These are phyloP conservation scores for Lycaena phlaeas DNA, from an alignment of 2,888 invertebrate genomes.

Conservation along the genomic window DNA sequence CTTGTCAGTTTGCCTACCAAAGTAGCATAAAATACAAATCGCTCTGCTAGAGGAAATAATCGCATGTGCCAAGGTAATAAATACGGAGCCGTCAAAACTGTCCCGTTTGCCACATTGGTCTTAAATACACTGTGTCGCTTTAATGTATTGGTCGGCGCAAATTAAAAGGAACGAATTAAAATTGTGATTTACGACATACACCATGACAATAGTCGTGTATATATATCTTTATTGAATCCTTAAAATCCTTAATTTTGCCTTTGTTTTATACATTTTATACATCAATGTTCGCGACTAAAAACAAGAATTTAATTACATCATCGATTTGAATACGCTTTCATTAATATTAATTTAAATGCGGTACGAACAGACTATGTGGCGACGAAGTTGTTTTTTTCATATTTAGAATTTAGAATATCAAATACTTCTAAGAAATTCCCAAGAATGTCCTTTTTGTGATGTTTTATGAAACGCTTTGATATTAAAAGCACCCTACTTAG, in stretches of 20 bases:
- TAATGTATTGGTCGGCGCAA: slow-evolving; percentile 41
- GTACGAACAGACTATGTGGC: slow-evolving; percentile 2
- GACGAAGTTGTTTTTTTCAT: neutral
- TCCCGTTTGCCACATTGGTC: slow-evolving; percentile 31
- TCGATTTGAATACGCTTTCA: slow-evolving; percentile 28
- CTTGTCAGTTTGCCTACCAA: too few species aligned
- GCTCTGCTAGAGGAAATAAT: slow-evolving; percentile 8
- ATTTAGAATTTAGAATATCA: neutral
- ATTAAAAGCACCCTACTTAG: too few species aligned
- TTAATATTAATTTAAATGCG: slow-evolving; percentile 15
- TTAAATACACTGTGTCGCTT: slow-evolving; percentile 39
- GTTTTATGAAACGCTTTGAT: too few species aligned
- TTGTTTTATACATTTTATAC: neutral
- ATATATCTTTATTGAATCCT: slow-evolving; percentile 37
- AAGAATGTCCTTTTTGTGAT: too few species aligned
- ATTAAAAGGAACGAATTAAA: slow-evolving; percentile 47
- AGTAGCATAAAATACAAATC: neutral
- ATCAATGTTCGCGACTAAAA: neutral
- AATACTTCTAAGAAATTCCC: too few species aligned
- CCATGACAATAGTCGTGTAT: slow-evolving; percentile 30
- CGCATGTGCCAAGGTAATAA: slow-evolving; percentile 26
- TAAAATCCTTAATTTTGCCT: slow-evolving; percentile 15
- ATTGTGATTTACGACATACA: slow-evolving; percentile 53
- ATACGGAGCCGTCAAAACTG: slow-evolving; percentile 32
- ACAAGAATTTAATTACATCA: neutral